phyloP scores from a whole-genome alignment of 2,888 invertebrate species.

The Drosophila demipolita region DNA sequence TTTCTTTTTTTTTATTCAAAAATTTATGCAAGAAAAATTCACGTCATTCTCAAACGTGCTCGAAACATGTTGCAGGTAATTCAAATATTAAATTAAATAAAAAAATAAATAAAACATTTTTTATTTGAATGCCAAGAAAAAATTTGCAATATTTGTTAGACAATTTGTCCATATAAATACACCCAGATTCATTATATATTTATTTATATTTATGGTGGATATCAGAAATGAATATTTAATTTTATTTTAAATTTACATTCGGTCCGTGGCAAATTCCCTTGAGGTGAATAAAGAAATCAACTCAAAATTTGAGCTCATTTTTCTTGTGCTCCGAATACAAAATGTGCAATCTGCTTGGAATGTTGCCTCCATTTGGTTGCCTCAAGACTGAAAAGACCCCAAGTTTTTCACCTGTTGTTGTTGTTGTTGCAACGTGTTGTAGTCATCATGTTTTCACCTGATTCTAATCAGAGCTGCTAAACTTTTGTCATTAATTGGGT shows the following conservation, averaged over 20 bases:
- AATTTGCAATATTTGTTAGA: neutral
- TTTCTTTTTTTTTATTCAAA: slow-evolving; percentile 23
- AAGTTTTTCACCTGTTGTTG: slow-evolving; percentile 37
- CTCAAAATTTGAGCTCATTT: neutral
- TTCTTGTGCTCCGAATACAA: neutral
- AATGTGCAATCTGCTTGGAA: slow-evolving; percentile 1
- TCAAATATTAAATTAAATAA: slow-evolving; percentile 21
- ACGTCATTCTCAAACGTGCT: slow-evolving; percentile 47
- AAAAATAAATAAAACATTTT: neutral
- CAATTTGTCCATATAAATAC: neutral
- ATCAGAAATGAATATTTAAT: neutral
- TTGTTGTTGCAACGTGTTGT: slow-evolving; percentile 45
- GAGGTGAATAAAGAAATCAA: too few relatives aligned
- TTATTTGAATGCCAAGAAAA: neutral
- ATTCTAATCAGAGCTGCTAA: slow-evolving; percentile 66
- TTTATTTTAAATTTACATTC: neutral
- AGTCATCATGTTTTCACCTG: slow-evolving; percentile 53
- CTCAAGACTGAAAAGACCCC: slow-evolving; percentile 3
- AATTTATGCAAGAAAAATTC: slow-evolving; percentile 58
- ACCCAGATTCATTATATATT: neutral
- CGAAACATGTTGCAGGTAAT: slow-evolving; percentile 14
- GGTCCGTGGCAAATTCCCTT: neutral
- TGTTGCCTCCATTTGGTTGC: slow-evolving; percentile 1
- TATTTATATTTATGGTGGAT: neutral
- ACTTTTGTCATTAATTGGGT: slow-evolving; percentile 63